Base-by-base conservation (phyloP, 2,888 invertebrate species). In the Clostera curtula region DNA sequence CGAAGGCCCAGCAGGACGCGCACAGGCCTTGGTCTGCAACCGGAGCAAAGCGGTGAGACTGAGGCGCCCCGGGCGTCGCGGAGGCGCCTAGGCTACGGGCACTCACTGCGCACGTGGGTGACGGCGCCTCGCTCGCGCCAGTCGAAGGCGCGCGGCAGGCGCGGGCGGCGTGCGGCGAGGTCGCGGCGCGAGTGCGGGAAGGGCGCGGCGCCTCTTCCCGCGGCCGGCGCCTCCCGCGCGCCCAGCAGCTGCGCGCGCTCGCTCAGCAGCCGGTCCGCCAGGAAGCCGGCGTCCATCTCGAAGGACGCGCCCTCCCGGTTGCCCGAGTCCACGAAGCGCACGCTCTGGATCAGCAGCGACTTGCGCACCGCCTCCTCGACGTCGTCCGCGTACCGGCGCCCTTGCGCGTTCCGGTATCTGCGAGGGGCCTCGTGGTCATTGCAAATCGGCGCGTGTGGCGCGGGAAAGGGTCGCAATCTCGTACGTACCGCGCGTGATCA, bases 1-100 rank as follows among this genome's bases (percentile, higher is more conserved):
- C 69, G 50, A 76, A 72, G 31, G 82, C 82, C 82, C 82, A 82
- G 57, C 82, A 82, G 35, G 79, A 72, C 14, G 40, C 19, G 47
- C 82, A 80, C 17, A 34, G 23, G 9, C 57, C 61, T 39, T 82
- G 82, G 46, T 51, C 80, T 80, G 59, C 9, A 40, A 36, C 34
- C 16, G 14, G 13, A 16, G 14, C 10, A 3, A 4, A 2, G n/a
- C 4, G 27, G 4, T 17, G 12, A 15, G 2, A 2, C 6, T 10
- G 6, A 3, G 4, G 5, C 12, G 2, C 21, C n/a, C 3, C 20
- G 11, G 2, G 7, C 8, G 1, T n/a, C 7, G 10, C 10, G 9
- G 1, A n/a, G 8, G 18, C 19, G 4, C 3, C 17, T 12, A 5
- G 1, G 11, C 5, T n/a, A 3, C 12, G 3, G n/a, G n/a, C 4